These are phyloP conservation scores for Oreochromis mossambicus DNA, from an alignment of 2,797 vertebrate species.

Conservation along the genomic window DNA sequence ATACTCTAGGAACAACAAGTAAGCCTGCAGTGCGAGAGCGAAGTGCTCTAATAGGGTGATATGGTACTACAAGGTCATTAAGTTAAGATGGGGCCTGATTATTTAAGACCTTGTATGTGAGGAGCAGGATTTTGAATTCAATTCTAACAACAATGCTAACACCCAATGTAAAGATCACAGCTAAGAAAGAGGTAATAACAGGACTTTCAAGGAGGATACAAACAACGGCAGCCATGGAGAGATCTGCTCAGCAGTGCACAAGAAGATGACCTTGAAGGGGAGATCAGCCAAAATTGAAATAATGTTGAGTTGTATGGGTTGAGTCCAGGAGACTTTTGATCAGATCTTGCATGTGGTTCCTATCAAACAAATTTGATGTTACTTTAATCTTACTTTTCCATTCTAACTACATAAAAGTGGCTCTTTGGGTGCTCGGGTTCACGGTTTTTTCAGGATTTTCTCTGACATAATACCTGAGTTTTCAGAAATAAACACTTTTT, in stretches of 20 bases:
- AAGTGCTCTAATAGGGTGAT: background rate
- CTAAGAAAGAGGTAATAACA: background rate
- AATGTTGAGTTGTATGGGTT: rapidly evolving
- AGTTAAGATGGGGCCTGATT: background rate
- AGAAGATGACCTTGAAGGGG: background rate
- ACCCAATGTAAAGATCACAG: background rate
- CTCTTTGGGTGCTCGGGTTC: background rate
- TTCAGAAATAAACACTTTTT: background rate
- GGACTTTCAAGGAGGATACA: background rate
- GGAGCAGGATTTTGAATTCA: background rate
- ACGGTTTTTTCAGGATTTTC: background rate
- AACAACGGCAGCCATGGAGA: background rate
- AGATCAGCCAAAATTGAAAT: background rate
- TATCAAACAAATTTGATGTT: background rate
- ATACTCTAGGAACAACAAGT: background rate
- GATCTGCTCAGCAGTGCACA: background rate
- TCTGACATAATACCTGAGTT: background rate
- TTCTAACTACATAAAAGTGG: background rate
- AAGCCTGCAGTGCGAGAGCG: background rate
- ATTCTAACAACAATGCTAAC: background rate
- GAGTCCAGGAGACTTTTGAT: background rate
- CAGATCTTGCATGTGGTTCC: background rate
- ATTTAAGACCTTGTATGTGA: background rate
- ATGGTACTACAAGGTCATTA: background rate
- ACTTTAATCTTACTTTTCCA: background rate